phyloP scores from a whole-genome alignment of 2,797 vertebrate species.

The Pogonophryne albipinna region DNA sequence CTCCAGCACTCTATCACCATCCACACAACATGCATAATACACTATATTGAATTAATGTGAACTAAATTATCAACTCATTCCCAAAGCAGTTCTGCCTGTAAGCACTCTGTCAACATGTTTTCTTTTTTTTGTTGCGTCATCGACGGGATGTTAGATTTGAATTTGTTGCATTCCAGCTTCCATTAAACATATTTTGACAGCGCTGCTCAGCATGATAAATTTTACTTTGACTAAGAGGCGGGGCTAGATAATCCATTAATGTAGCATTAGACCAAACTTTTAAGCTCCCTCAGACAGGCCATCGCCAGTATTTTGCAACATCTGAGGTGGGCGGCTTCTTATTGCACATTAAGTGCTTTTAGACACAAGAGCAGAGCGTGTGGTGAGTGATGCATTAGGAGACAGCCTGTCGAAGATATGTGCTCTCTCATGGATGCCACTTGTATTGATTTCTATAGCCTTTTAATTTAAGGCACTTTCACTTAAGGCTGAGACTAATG shows the following conservation, averaged over 20 bases:
- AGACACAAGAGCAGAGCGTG: slow-evolving; percentile 72
- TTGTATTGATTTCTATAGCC: slow-evolving; percentile 83
- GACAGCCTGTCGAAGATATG: slow-evolving; percentile 66
- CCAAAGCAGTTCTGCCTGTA: slow-evolving; percentile 66
- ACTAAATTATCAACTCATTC: slow-evolving; percentile 73
- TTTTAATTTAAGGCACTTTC: slow-evolving; percentile 86
- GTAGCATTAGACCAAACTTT: slow-evolving; percentile 74
- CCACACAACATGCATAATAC: slow-evolving; percentile 53
- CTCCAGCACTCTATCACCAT: slow-evolving; percentile 62
- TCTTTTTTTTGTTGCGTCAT: slow-evolving; percentile 59
- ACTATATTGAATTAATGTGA: slow-evolving; percentile 65
- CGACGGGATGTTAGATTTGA: slow-evolving; percentile 64
- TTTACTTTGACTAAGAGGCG: slow-evolving; percentile 63
- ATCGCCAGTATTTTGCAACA: slow-evolving; percentile 68
- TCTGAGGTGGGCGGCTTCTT: slow-evolving; percentile 69
- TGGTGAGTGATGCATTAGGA: slow-evolving; percentile 76
- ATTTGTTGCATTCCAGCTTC: slow-evolving; percentile 68
- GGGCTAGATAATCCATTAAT: slow-evolving; percentile 67
- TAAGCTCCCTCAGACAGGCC: slow-evolving; percentile 72
- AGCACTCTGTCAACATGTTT: slow-evolving; percentile 71
- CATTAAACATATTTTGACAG: slow-evolving; percentile 75
- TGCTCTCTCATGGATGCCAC: slow-evolving; percentile 74
- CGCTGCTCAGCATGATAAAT: slow-evolving; percentile 64
- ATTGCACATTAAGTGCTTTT: slow-evolving; percentile 79
- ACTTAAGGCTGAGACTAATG: slow-evolving; percentile 79